Evolutionary conservation across 2,113 vertebrate species (phyloP).

Genomic region (Aldabrachelys gigantea): DNA sequence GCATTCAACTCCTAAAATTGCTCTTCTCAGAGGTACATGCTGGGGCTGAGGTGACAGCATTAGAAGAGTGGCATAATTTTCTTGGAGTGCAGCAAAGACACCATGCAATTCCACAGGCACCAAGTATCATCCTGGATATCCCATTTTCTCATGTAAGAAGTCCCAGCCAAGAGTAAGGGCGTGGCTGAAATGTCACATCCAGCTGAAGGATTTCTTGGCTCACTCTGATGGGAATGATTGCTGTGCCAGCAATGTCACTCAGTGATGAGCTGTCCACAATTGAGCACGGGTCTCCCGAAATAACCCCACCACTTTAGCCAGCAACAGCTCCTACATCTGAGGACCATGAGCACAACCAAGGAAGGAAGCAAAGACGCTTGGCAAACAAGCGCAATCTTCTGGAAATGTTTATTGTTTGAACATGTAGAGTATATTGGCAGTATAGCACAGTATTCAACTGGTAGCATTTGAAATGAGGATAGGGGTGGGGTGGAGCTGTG

Average conservation of each 20-base stretch:
- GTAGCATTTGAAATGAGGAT: background rate
- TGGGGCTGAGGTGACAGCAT: background rate
- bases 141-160: background rate
- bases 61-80: background rate
- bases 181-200: background rate
- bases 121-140: background rate
- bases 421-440: background rate
- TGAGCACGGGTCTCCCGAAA: background rate
- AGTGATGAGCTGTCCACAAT: background rate
- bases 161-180: background rate
- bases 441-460: fast-evolving
- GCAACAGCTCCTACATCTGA: background rate
- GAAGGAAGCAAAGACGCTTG: background rate
- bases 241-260: background rate
- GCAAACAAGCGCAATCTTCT: background rate
- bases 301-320: background rate
- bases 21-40: background rate
- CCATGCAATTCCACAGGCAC: background rate
- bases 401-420: background rate
- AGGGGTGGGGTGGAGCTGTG: background rate
- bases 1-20: background rate
- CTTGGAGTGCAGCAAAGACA: background rate
- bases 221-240: background rate
- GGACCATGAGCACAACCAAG: background rate
- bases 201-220: background rate